Evolutionary conservation across 2,888 invertebrate species (phyloP), one percentile per base, ranked within the genome.

Genomic region (Neria commutata): DNA sequence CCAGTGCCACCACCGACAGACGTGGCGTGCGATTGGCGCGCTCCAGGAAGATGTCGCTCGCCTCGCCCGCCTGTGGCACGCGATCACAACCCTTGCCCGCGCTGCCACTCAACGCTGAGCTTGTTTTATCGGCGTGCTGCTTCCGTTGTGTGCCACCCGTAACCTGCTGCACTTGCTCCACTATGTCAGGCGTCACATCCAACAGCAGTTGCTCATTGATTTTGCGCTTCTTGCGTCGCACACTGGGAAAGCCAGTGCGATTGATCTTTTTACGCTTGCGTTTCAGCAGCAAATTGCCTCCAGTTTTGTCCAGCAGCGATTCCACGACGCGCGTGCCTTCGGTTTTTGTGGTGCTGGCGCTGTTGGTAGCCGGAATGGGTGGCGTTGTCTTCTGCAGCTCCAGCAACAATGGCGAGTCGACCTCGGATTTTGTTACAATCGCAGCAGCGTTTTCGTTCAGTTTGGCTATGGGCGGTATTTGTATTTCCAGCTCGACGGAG

Each of bases 171-270:
- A 53, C 24, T 14, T 62, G 34, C n/a, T 60, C 58, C 3, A 26
- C 45, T 10, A 52, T 45, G 19, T 66, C 65, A 1, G 61, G 42
- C 4, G 56, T 60, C 2, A 57, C 60, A 17, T 67, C 66, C 14
- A 66, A 37, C 17, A 59, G 25, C 19, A 65, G 14, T 14, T 60
- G 58, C 45, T 68, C 71, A 21, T 72, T 71, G 0, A 77, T 67
- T 49, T 75, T 91, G 76, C 91, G 90, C 76, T 92, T 94, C 81
- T 92, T 94, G 75, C 88, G 90, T 73, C 91, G 91, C 16, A 91
- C 83, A 21, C 88, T 91, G 0, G 95, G 95, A 78, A 95, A 95
- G 3, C 95, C 95, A 17, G 94, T 94, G 68, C 92, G 85, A 75
- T 94, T 94, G 42, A 91, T 89, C 19, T 91, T 88, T 77, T 93